These are phyloP conservation scores for Procapra przewalskii DNA, from an alignment of 2,113 vertebrate genomes.

Conservation along the genomic window DNA sequence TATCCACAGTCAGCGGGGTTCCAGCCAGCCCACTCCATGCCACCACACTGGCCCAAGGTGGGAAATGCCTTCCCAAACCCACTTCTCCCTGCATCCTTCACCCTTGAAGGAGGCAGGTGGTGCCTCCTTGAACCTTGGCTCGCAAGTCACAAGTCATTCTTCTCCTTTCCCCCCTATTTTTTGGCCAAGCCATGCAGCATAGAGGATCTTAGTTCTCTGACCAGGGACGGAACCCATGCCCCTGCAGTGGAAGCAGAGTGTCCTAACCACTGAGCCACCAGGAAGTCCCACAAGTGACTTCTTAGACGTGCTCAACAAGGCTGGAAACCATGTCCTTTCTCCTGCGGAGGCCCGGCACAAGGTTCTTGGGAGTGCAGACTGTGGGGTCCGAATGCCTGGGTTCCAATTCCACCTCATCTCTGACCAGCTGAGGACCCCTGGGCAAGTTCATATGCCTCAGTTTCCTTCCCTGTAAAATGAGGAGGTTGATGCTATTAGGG, in stretches of 20 bases:
- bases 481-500: neutral
- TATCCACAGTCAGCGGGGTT: fast-evolving
- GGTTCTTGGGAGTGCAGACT: neutral
- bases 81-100: neutral
- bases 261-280: neutral
- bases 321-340: neutral
- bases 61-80: neutral
- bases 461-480: neutral
- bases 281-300: neutral
- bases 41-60: neutral
- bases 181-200: neutral
- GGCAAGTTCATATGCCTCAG: neutral
- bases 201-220: neutral
- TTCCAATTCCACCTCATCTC: neutral
- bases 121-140: neutral
- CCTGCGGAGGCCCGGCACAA: neutral
- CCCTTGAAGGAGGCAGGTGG: neutral
- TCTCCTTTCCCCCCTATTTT: neutral
- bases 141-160: neutral
- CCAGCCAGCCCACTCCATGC: neutral
- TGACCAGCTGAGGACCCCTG: neutral
- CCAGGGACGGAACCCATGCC: neutral
- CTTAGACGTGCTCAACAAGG: neutral
- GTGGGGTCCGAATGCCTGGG: neutral
- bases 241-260: neutral